These are phyloP conservation scores for Drosophila ananassae DNA, from an alignment of 1,140 invertebrate genomes.

Conservation along the genomic window DNA sequence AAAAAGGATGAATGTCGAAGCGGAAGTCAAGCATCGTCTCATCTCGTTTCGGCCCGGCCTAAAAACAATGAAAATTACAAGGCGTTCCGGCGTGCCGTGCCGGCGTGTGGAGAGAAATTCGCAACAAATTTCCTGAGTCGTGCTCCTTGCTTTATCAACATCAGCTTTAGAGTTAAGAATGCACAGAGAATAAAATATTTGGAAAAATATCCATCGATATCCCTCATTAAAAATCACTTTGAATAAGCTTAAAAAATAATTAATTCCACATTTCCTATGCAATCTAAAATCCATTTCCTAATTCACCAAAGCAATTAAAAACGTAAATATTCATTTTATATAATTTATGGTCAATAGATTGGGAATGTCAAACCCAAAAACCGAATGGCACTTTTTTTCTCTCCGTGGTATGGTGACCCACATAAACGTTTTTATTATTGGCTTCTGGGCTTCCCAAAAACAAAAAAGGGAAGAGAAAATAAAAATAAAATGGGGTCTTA, in stretches of 20 bases:
- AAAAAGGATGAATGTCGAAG: slow-evolving; percentile 43
- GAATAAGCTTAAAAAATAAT: neutral
- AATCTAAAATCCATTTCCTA: too few relatives aligned
- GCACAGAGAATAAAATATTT: slow-evolving; percentile 11
- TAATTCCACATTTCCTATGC: too few relatives aligned
- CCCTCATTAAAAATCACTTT: neutral
- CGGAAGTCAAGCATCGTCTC: slow-evolving; percentile 58
- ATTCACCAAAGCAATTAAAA: neutral
- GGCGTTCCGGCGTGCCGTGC: slow-evolving; percentile 15
- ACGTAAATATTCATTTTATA: neutral
- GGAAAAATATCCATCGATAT: neutral
- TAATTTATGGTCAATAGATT: neutral
- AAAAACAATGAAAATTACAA: slow-evolving; percentile 79
- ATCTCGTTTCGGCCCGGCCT: slow-evolving; percentile 40
- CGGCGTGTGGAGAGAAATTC: slow-evolving; percentile 1
- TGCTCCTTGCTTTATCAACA: slow-evolving; percentile 60
- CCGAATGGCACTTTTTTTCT: slow-evolving; percentile 8
- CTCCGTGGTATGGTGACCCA: slow-evolving; percentile 40
- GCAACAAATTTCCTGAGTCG: slow-evolving; percentile 48
- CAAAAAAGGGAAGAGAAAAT: slow-evolving; percentile 30
- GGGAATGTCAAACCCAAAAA: neutral
- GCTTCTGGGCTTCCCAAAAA: slow-evolving; percentile 42
- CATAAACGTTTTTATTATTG: slow-evolving; percentile 75
- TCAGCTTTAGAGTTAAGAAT: slow-evolving; percentile 32
- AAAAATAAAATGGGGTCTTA: slow-evolving; percentile 31